phyloP scores from a whole-genome alignment of 1,140 invertebrate species.

The Papilio aristodemus region DNA sequence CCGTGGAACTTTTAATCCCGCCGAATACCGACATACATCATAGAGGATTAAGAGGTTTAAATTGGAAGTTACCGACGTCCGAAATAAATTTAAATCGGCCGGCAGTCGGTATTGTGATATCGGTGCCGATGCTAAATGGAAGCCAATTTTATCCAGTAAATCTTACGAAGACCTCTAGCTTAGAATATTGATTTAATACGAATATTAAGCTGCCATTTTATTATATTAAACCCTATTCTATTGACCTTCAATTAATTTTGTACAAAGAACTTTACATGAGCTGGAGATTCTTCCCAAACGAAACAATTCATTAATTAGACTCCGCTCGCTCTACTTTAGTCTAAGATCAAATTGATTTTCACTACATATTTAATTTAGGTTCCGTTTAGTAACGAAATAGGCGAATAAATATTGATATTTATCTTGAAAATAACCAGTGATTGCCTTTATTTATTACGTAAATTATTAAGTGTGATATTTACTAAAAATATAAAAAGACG shows the following conservation, averaged over 20 bases:
- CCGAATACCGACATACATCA: slow-evolving; percentile 80
- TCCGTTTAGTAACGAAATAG: no score
- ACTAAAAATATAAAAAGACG: no score
- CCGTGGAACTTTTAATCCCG: slow-evolving; percentile 80
- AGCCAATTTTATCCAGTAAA: slow-evolving; percentile 73
- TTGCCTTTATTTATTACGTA: no score
- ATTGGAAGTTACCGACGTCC: slow-evolving; percentile 80
- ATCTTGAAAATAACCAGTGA: no score
- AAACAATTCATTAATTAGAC: neutral
- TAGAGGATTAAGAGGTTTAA: slow-evolving; percentile 81
- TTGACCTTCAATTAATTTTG: neutral
- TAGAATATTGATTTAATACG: slow-evolving; percentile 44
- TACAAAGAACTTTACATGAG: neutral
- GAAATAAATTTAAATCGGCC: slow-evolving; percentile 80
- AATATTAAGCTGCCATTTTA: neutral
- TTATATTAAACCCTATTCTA: neutral
- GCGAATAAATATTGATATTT: no score
- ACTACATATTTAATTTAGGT: neutral
- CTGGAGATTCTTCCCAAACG: neutral
- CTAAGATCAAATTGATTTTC: neutral
- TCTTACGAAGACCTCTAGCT: slow-evolving; percentile 61
- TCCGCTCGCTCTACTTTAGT: neutral
- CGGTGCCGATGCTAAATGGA: slow-evolving; percentile 73
- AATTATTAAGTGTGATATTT: no score
- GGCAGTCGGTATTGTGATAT: slow-evolving; percentile 79